Evolutionary conservation across 1,140 invertebrate species (phyloP).

Genomic region (Lasioglossum albipes): DNA sequence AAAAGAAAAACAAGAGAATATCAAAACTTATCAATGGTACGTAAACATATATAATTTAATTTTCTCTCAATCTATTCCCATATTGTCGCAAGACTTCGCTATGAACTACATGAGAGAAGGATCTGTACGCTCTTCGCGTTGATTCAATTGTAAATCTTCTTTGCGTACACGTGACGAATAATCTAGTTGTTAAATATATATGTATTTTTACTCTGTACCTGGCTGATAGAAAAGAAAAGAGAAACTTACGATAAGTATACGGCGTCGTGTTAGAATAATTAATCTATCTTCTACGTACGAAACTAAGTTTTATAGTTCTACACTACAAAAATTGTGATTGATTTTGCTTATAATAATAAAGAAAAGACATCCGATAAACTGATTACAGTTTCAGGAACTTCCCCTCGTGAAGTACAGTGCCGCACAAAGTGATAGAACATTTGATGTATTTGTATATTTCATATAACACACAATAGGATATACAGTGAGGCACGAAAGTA

Average conservation of each 20-base stretch:
- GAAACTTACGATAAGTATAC: not conserved
- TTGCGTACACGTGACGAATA: not conserved
- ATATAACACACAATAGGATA: too few relatives aligned
- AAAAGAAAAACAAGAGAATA: slow-evolving; percentile 7
- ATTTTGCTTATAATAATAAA: not conserved
- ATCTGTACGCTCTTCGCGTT: not conserved
- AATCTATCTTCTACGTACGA: not conserved
- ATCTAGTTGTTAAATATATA: not conserved
- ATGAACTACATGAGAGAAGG: not conserved
- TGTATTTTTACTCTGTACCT: not conserved
- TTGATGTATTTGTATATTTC: too few relatives aligned
- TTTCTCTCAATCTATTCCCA: not conserved
- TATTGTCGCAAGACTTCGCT: not conserved
- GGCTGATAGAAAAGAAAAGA: not conserved
- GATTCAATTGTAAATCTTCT: not conserved
- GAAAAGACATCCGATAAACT: not conserved
- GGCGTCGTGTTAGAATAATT: not conserved
- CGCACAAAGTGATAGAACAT: too few relatives aligned
- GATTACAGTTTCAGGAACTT: too few relatives aligned
- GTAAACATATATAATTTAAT: slow-evolving; percentile 9
- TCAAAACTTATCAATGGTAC: not conserved
- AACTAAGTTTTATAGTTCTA: not conserved
- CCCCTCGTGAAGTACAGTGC: too few relatives aligned
- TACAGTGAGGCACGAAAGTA: too few relatives aligned
- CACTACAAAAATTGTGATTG: not conserved